These are phyloP conservation scores for Tinamus major DNA, from an alignment of 2,797 vertebrate genomes.

Conservation along the genomic window DNA sequence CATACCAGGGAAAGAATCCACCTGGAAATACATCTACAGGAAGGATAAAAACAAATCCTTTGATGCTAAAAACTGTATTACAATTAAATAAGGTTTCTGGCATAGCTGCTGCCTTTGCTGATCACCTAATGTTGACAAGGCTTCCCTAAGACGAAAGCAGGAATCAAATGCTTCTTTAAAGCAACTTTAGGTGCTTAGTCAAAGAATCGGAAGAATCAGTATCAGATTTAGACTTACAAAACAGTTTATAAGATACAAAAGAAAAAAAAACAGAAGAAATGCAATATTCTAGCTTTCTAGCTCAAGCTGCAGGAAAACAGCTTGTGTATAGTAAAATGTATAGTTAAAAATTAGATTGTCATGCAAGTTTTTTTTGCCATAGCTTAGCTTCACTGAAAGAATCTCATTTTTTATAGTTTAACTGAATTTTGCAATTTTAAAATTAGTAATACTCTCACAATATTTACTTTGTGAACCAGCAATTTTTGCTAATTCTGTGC, in stretches of 20 bases:
- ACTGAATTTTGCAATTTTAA: background rate
- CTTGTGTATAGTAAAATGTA: background rate
- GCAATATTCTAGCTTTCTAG: background rate
- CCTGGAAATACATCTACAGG: background rate
- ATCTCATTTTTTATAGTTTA: background rate
- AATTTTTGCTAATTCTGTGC: background rate
- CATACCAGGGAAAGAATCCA: background rate
- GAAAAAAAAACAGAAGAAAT: background rate
- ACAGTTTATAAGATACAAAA: background rate
- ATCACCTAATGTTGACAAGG: background rate
- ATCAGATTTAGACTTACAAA: background rate
- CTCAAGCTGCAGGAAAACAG: background rate
- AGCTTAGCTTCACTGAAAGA: background rate
- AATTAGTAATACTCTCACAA: background rate
- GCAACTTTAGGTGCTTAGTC: background rate
- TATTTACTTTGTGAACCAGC: background rate
- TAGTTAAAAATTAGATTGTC: background rate
- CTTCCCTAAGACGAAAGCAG: background rate
- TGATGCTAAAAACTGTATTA: background rate
- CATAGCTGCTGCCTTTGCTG: background rate
- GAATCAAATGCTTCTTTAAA: background rate
- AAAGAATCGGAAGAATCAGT: background rate
- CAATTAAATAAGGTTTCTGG: background rate
- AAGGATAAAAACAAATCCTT: background rate
- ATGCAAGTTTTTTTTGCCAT: background rate